A percentile compares a stretch with the other conserved stretches of the same genome.
Evolutionary conservation across 2,113 vertebrate genomes (phyloP).

Genomic region (Tupaia chinensis): DNA sequence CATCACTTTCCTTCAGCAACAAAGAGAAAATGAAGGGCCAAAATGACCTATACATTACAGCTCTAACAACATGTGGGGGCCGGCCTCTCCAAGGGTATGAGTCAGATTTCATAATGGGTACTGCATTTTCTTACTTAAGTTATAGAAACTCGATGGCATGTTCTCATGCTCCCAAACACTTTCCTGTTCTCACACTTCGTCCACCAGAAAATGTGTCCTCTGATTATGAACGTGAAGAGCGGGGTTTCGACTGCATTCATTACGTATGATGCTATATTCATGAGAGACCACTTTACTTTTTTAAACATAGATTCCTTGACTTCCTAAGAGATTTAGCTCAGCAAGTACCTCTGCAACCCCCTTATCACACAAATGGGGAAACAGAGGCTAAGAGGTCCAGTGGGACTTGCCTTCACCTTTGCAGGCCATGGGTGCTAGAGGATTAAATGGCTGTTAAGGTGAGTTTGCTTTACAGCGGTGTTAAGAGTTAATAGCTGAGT

Average conservation of each 20-base stretch:
- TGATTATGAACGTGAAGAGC: not conserved
- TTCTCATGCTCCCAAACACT: not conserved
- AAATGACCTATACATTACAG: conserved; percentile 57
- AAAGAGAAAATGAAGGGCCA: conserved; percentile 55
- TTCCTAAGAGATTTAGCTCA: not conserved
- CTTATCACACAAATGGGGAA: not conserved
- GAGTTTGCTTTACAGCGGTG: not conserved
- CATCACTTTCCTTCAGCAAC: conserved; percentile 68
- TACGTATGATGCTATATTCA: not conserved
- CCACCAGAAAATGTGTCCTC: not conserved
- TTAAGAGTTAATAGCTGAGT: not conserved
- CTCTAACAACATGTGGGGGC: conserved; percentile 28
- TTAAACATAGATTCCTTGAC: not conserved
- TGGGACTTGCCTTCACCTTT: not conserved
- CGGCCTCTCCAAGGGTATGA: not conserved
- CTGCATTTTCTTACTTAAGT: conserved; percentile 42
- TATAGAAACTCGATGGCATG: not conserved
- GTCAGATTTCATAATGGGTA: conserved; percentile 13
- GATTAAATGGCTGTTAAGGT: not conserved
- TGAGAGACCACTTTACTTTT: not conserved
- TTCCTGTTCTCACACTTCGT: not conserved
- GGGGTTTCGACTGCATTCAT: not conserved
- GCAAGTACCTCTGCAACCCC: not conserved
- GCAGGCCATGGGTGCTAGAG: not conserved
- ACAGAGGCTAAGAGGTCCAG: not conserved